Conservation (phyloP, 2,888 invertebrate genomes). For the Lasioglossum zephyrum region DNA sequence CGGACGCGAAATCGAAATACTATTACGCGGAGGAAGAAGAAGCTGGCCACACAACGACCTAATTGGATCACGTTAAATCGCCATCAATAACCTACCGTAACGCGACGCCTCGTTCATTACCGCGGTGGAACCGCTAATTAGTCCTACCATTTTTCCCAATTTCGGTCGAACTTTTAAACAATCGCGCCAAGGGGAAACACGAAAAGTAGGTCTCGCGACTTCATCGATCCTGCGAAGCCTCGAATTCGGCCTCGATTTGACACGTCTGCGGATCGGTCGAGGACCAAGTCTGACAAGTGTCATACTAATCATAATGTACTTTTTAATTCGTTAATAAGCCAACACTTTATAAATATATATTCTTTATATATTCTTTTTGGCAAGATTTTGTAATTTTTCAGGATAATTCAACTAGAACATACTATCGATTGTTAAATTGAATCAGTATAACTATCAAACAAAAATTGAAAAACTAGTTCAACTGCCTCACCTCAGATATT, state of each 20-base stretch:
- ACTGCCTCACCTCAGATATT: too few relatives aligned
- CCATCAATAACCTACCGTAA: constrained; percentile 58
- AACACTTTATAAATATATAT: neutral
- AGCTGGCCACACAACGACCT: constrained; percentile 35
- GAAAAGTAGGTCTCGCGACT: constrained; percentile 39
- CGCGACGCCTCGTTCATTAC: constrained; percentile 64
- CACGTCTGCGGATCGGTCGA: constrained; percentile 40
- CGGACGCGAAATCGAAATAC: constrained; percentile 18
- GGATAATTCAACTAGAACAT: neutral
- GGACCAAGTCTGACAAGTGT: neutral
- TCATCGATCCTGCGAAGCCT: constrained; percentile 16
- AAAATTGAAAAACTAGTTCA: too few relatives aligned
- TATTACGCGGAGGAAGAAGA: neutral
- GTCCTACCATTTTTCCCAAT: constrained; percentile 57
- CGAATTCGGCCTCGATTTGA: constrained; percentile 40
- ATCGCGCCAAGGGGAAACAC: constrained; percentile 34
- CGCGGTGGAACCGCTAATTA: constrained; percentile 62
- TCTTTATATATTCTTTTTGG: neutral
- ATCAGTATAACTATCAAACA: too few relatives aligned
- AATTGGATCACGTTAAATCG: constrained; percentile 69
- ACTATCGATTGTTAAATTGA: too few relatives aligned
- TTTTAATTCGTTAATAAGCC: neutral
- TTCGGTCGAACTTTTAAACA: constrained; percentile 64
- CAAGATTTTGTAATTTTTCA: neutral
- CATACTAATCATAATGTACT: neutral